These are phyloP conservation scores for Triplophysa rosa DNA, from an alignment of 2,113 vertebrate genomes.

Conservation along the genomic window DNA sequence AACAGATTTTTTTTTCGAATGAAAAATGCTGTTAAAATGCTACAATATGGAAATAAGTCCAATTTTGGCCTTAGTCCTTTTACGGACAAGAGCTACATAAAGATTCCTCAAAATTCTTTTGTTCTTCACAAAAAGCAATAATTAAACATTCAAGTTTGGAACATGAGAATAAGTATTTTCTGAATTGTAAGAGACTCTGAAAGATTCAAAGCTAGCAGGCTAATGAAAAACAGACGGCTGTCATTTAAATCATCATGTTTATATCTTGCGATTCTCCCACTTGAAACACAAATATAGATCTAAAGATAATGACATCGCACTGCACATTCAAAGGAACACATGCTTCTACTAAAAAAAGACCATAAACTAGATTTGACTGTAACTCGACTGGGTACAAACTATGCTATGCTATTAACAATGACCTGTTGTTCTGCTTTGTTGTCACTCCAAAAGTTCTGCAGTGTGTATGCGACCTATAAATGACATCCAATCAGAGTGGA, in stretches of 20 bases:
- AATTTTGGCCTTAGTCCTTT: too few species aligned
- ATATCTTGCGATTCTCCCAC: conserved; percentile 1
- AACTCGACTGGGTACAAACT: background rate
- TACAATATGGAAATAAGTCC: too few species aligned
- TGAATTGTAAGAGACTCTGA: background rate
- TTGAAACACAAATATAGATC: conserved; percentile 6
- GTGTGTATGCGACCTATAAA: too few species aligned
- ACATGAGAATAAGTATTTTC: conserved; percentile 9
- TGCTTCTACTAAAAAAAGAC: background rate
- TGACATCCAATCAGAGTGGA: too few species aligned
- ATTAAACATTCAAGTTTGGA: background rate
- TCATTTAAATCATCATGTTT: conserved; percentile 31
- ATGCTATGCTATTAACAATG: background rate
- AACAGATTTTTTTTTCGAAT: too few species aligned
- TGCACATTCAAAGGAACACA: background rate
- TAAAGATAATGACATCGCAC: background rate
- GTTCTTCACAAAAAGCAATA: background rate
- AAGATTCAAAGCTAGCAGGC: conserved; percentile 22
- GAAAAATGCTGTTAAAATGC: too few species aligned
- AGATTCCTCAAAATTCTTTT: background rate
- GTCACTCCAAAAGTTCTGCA: too few species aligned
- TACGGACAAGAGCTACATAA: background rate
- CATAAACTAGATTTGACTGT: background rate
- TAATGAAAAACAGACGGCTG: conserved; percentile 1
- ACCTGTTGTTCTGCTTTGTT: background rate